Evolutionary conservation across 2,888 invertebrate species (phyloP), one percentile per base, ranked within the genome.

Genomic region (Lumbricus terrestris): DNA sequence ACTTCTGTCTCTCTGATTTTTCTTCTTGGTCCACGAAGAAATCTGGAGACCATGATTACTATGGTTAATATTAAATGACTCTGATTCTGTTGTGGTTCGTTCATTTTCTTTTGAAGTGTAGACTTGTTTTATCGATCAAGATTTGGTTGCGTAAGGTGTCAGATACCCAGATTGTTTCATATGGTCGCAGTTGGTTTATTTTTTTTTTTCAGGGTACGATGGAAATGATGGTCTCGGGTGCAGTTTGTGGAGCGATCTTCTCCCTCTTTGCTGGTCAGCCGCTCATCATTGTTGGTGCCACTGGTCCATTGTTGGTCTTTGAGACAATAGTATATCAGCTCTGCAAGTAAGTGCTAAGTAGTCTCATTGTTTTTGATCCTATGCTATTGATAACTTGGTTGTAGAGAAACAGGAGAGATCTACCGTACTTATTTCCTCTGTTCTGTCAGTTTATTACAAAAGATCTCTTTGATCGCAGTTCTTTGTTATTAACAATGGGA

Each of bases 161-260:
- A n/a, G 29, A 8, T n/a, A n/a, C n/a, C 0, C 29, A 8, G 69
- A 69, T 69, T 69, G 13, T 69, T 69, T 69, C 11, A 0, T 69
- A 69, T 69, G 29, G 13, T 69, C 69, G 29, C n/a, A n/a, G 69
- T n/a, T 69, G 69, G 11, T 69, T 69, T n/a, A n/a, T 40, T 69
- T 69, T 69, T n/a, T 69, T 29, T n/a, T 69, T 11, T 29, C 92
- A 95, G 95, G 96, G 96, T n/a, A 96, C 96, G 4, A 94, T 96
- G 92, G 96, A 96, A 93, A 96, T 96, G 92, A 93, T 96, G 8
- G 93, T 96, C 89, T 95, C 96, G 42, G 96, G 95, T 37, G 93
- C 94, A 37, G 93, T 95, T 34, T 95, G 95, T 92, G 95, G 95
- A 11, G 92, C 94, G 23, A 91, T 94, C 8, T 95, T 95, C 92